Evolutionary conservation across 1,140 invertebrate species (phyloP).

Genomic region (Brachionus koreanus): DNA sequence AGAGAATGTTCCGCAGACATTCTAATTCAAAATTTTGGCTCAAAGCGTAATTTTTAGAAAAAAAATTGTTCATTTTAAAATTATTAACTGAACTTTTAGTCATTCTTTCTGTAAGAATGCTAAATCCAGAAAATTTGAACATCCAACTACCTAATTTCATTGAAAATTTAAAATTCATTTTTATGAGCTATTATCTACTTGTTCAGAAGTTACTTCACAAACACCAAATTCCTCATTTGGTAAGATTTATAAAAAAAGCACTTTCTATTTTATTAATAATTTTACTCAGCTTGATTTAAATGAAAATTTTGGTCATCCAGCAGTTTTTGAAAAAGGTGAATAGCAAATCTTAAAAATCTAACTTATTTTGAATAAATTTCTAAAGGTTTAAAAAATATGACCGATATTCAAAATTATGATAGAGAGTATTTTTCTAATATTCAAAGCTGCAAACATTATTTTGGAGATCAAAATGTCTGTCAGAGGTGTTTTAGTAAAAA

Average conservation of each 20-base stretch:
- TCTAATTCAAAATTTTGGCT: not conserved
- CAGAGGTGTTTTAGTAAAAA: not conserved
- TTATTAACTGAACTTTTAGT: not conserved
- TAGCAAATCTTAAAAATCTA: too few species aligned
- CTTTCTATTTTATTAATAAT: not conserved
- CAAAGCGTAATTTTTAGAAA: not conserved
- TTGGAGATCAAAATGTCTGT: not conserved
- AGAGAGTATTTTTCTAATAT: not conserved
- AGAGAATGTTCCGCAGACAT: not conserved
- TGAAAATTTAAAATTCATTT: not conserved
- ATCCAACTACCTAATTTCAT: not conserved
- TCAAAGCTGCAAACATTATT: not conserved
- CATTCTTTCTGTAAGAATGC: not conserved
- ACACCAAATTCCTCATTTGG: not conserved
- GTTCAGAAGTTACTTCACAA: not conserved
- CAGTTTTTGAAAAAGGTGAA: too few species aligned
- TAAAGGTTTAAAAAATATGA: not conserved
- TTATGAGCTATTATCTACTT: slow-evolving; percentile 8
- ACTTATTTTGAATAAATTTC: not conserved
- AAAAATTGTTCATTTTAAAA: not conserved
- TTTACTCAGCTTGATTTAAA: not conserved
- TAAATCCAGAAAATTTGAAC: not conserved
- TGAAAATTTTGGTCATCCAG: not conserved
- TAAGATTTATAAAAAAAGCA: not conserved
- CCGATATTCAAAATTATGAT: not conserved